Base-by-base conservation (phyloP, 2,797 vertebrate species). In the Triplophysa yarkandensis region DNA sequence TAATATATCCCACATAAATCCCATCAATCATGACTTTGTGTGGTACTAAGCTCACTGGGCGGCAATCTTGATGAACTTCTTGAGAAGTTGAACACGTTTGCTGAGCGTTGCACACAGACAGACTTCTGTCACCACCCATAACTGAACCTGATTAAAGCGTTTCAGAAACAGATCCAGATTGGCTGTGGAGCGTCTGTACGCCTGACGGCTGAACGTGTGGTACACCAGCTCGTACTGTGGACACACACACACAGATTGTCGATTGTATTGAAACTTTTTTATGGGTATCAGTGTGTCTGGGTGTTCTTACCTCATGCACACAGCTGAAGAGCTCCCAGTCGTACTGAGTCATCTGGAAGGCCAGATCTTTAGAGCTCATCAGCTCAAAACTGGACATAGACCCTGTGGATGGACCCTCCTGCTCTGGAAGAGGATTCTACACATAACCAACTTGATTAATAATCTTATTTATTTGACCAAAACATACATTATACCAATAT, bases 261-360 rank as follows among this genome's bases (percentile, higher is more conserved):
- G 48, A 17, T 61, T 28, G 8, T 32, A 14, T 14, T 10, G 46
- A 67, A 46, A 6, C 4, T 21, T 1, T 46, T 71, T 34, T 58
- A n/a, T 25, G 44, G 28, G 21, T 52, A 13, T 52, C 8, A 11
- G 46, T 10, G 4, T 55, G 54, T 23, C 46, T 39, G 52, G 16
- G 50, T 2, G n/a, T 55, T 3, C 19, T 28, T 90, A 98, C 97
- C 95, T 99, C 97, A 43, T 98, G 96, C 6, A 99, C 94, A 68
- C 97, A 98, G 89, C 95, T 97, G 93, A 99, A 99, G 77, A 98
- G 95, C 72, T 98, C 97, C 97, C 96, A 99, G 78, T 99, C 97
- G 75, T 94, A 98, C 84, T 95, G 84, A 4, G 97, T 99, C 95
- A 99, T 97, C 83, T 99, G 97, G 87, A 96, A 95, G 6, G 97